phyloP scores from a whole-genome alignment of 1,140 invertebrate genomes.

The Neodiprion virginianus region DNA sequence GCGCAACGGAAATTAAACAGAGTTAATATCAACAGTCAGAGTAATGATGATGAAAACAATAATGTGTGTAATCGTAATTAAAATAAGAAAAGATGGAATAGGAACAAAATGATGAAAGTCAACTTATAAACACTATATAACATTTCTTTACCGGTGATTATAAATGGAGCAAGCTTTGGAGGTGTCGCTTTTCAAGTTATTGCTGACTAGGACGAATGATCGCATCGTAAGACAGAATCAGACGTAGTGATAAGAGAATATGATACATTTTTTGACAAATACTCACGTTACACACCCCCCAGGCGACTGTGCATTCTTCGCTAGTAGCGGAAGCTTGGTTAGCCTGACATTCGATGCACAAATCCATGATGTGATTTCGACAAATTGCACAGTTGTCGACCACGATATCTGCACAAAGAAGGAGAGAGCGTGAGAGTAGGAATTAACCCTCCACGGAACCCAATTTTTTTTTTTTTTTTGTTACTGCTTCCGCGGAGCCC shows the following conservation, averaged over 20 bases:
- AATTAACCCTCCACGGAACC: background rate
- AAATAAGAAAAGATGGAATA: too few relatives aligned
- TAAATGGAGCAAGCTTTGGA: too few relatives aligned
- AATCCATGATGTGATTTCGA: slow-evolving; percentile 99
- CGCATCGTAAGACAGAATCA: too few relatives aligned
- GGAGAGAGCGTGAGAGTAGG: slow-evolving; percentile 9
- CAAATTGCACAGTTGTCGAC: slow-evolving; percentile 99
- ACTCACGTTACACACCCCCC: slow-evolving; percentile 98
- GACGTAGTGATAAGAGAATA: too few relatives aligned
- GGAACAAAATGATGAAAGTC: slow-evolving; percentile 3
- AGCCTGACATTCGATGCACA: slow-evolving; percentile 99
- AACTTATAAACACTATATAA: slow-evolving; percentile 3
- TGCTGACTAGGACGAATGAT: too few relatives aligned
- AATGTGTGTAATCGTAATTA: background rate
- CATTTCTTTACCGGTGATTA: too few relatives aligned
- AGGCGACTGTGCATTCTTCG: slow-evolving; percentile 99
- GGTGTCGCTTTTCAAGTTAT: too few relatives aligned
- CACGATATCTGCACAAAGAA: slow-evolving; percentile 83
- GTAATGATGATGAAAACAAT: background rate
- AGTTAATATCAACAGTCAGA: slow-evolving; percentile 1
- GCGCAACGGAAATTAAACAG: slow-evolving; percentile 53
- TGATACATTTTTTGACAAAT: slow-evolving; percentile 9
- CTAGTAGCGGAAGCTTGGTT: slow-evolving; percentile 98
- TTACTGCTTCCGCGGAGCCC: too few relatives aligned
- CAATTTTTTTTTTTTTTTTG: too few relatives aligned